phyloP scores from a whole-genome alignment of 1,140 invertebrate genomes.

The Bicyclus anynana region DNA sequence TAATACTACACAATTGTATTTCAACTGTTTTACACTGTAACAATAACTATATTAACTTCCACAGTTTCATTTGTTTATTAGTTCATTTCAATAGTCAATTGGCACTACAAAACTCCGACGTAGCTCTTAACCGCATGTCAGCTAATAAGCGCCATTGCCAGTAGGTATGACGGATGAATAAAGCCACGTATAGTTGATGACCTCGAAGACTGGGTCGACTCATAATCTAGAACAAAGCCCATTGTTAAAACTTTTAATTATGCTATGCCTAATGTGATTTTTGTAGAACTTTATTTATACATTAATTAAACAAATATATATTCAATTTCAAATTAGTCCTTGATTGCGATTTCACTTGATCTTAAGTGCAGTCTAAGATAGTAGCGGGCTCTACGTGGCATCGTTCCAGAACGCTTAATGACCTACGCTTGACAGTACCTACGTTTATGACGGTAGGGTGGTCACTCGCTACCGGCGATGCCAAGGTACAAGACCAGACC shows the following conservation, averaged over 20 bases:
- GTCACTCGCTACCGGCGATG: no score
- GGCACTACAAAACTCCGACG: slow-evolving; percentile 16
- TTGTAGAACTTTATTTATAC: no score
- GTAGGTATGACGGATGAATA: slow-evolving; percentile 19
- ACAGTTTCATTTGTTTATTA: neutral
- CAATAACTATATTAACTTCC: slow-evolving; percentile 7
- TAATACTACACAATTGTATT: slow-evolving; percentile 11
- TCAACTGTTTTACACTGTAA: slow-evolving; percentile 18
- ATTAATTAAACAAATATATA: slow-evolving; percentile 5
- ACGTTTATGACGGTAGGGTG: no score
- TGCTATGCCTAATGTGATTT: neutral
- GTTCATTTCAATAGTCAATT: slow-evolving; percentile 54
- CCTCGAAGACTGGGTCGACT: slow-evolving; percentile 62
- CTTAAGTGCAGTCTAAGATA: no score
- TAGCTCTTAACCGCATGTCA: slow-evolving; percentile 38
- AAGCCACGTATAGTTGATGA: slow-evolving; percentile 28
- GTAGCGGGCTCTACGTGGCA: no score
- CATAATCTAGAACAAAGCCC: slow-evolving; percentile 50
- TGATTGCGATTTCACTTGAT: no score
- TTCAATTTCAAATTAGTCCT: no score
- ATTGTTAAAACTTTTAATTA: neutral
- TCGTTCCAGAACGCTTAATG: no score
- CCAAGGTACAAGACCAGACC: no score
- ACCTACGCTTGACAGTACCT: no score
- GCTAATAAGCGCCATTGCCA: slow-evolving; percentile 40